Percentiles rank a stretch among this genome's conserved stretches.
These are phyloP conservation scores for Sceloporus undulatus DNA, from an alignment of 2,113 vertebrate species.

Conservation along the genomic window DNA sequence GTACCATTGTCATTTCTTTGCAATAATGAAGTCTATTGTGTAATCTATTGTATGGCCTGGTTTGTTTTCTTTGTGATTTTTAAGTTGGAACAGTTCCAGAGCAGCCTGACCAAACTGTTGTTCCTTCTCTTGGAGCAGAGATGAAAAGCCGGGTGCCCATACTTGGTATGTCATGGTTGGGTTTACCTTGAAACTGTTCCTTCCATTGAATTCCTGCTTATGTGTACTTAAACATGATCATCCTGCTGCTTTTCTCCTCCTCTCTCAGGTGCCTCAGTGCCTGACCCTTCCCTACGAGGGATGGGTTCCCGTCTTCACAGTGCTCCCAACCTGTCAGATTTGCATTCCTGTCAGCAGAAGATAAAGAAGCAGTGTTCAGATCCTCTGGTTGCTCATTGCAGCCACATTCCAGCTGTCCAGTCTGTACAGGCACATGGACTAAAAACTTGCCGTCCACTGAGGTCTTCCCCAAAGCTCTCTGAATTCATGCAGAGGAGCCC, in stretches of 20 bases:
- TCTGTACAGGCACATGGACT: conserved; percentile 70
- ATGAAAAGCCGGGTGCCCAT: conserved; percentile 75
- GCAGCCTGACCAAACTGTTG: conserved; percentile 77
- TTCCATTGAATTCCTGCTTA: no score
- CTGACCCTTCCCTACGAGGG: conserved; percentile 77
- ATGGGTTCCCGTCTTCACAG: conserved; percentile 94
- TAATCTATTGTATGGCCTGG: neutral
- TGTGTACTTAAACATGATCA: neutral
- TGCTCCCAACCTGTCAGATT: conserved; percentile 88
- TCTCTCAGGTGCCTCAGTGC: conserved; percentile 65
- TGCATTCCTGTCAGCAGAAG: conserved; percentile 85
- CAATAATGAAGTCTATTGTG: neutral
- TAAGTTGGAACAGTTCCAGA: conserved; percentile 89
- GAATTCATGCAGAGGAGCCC: conserved; percentile 95
- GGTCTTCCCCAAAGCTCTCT: conserved; percentile 91
- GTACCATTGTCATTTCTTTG: no score
- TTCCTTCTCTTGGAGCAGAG: conserved; percentile 76
- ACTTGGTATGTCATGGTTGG: conserved; percentile 58
- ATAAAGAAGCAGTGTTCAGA: conserved; percentile 94
- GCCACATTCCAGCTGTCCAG: conserved; percentile 68
- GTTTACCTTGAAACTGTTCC: no score
- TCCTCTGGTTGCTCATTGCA: conserved; percentile 79
- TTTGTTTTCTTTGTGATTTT: conserved; percentile 27
- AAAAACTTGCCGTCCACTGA: conserved; percentile 83
- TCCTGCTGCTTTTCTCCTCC: neutral